These are phyloP conservation scores for Mactromeris polynyma DNA, from an alignment of 2,888 invertebrate species.

Conservation along the genomic window DNA sequence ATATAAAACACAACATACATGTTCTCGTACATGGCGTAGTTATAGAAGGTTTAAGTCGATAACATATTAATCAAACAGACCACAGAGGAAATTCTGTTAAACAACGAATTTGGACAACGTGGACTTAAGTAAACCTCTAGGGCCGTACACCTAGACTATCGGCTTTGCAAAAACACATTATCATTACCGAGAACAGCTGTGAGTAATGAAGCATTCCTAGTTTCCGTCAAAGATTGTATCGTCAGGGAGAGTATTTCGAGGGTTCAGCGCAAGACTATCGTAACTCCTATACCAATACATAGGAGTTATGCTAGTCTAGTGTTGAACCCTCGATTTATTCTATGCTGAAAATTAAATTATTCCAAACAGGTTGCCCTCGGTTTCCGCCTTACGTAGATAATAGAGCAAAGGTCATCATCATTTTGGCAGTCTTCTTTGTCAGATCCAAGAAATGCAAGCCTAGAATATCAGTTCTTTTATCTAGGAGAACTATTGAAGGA, in stretches of 20 bases:
- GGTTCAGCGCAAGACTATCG: too few relatives aligned
- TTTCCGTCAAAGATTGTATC: conserved; percentile 54
- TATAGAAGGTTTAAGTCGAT: neutral
- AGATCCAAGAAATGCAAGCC: too few relatives aligned
- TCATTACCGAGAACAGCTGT: conserved; percentile 55
- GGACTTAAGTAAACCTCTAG: conserved; percentile 18
- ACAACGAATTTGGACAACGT: conserved; percentile 10
- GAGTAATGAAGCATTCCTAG: conserved; percentile 44
- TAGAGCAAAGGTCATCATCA: neutral
- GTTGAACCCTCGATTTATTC: too few relatives aligned
- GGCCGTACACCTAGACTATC: conserved; percentile 17
- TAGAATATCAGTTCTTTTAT: too few relatives aligned
- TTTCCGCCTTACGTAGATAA: neutral
- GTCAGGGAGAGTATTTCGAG: conserved; percentile 24
- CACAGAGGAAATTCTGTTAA: conserved; percentile 4
- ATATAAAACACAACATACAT: neutral
- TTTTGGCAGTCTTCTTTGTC: neutral
- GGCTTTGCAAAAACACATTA: conserved; percentile 53
- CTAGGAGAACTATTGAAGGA: too few relatives aligned
- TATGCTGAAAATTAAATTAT: conserved; percentile 50
- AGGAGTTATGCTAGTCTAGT: too few relatives aligned
- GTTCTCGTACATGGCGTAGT: neutral
- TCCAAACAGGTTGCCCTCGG: conserved; percentile 13
- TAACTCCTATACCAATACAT: too few relatives aligned
- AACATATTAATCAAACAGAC: conserved; percentile 1